These are phyloP conservation scores for Palaemon carinicauda DNA, from an alignment of 1,140 invertebrate species.

Conservation along the genomic window DNA sequence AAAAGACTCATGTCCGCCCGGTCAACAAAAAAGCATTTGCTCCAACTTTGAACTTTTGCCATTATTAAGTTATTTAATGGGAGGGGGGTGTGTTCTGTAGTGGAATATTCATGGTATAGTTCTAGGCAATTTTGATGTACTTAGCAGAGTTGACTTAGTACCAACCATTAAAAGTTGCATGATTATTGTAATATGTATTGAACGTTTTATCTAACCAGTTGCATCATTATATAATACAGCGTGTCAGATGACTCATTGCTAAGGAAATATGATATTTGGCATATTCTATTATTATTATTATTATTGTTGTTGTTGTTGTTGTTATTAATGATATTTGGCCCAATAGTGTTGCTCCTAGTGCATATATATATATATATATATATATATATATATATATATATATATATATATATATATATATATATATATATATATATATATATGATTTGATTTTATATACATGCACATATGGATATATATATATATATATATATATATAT, in stretches of 20 bases:
- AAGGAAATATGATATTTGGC: background rate
- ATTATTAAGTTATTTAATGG: no score
- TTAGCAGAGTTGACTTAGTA: no score
- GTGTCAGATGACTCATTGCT: background rate
- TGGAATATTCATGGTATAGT: no score
- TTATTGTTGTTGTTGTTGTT: background rate
- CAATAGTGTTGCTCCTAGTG: no score
- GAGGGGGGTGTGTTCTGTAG: no score
- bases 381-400: conserved; percentile 23
- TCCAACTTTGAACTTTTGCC: no score
- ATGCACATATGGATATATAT: background rate
- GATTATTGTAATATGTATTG: background rate
- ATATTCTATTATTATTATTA: background rate
- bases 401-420: conserved; percentile 21
- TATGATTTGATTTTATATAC: background rate
- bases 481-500: background rate
- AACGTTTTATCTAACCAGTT: background rate
- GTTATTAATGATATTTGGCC: no score
- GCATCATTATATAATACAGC: background rate
- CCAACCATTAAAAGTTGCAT: no score
- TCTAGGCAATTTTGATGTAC: no score
- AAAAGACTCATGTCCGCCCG: no score
- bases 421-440: background rate
- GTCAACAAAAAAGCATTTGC: no score
- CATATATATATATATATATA: conserved; percentile 13